Evolutionary conservation across 2,113 vertebrate species (phyloP), one percentile per base, ranked within the genome.

Genomic region (Triplophysa tibetana): DNA sequence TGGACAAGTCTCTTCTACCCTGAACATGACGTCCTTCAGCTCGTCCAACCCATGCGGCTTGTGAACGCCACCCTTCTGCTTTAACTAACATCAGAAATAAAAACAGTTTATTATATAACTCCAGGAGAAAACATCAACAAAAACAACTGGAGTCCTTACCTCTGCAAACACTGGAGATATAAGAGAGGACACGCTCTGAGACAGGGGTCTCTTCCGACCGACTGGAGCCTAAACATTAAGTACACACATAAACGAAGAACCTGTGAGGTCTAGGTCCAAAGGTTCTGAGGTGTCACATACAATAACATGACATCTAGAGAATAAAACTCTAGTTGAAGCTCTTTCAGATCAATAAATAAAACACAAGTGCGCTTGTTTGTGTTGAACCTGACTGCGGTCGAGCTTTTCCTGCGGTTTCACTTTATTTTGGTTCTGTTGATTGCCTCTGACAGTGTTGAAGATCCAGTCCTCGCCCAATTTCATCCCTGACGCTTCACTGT

Each of bases 141-240:
- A 16, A 26, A 43, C 29, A 11, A 81, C 83, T 29, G 2, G 3
- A 29, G 26, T 2, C 26, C 26, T 94, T 92, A 99, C 98, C 95
- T 99, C 97, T 72, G 91, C 90, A 93, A 99, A 98, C 82, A 98
- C 82, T 48, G 97, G 97, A 26, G 95, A 93, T 86, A 99, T 96
- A 89, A 99, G 93, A 52, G 96, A 93, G 29, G 96, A 93, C 86
- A 98, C 92, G 86, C 96, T 96, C 83, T 97, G 94, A 66, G 97
- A 98, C 65, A 94, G 92, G 88, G 95, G 94, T 88, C 93, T 93
- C 90, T 95, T 95, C 83, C 94, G 89, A 88, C 92, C 90, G 83
- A 94, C 94, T 85, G 93, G 92, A 58, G 67, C 66, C 80, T 79
- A 26, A 67, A 17, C 16, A 14, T 21, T 38, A 38, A 38, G 1